Conservation (phyloP, 2,113 vertebrate genomes). For the Choloepus hoffmanni region DNA sequence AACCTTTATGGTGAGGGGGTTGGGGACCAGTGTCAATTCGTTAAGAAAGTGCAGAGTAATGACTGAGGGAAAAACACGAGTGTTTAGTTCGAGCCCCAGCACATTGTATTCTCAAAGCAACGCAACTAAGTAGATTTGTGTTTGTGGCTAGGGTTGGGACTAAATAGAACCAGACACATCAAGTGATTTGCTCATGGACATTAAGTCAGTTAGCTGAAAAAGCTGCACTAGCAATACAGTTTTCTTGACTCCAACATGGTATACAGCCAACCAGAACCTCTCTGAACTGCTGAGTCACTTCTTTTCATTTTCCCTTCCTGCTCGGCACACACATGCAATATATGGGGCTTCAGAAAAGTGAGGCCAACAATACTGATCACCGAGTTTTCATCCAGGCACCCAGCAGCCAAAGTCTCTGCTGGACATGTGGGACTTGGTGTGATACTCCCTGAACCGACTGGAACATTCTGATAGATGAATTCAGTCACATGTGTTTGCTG, state of each 20-base stretch:
- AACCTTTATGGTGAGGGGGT: neutral
- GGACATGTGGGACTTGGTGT: neutral
- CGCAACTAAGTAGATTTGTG: neutral
- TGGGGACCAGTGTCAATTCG: neutral
- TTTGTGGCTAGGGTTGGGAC: neutral
- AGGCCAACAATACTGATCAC: neutral
- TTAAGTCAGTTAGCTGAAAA: neutral
- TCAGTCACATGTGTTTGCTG: neutral
- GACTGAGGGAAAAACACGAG: neutral
- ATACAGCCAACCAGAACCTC: neutral
- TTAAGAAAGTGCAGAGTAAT: neutral
- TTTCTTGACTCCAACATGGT: neutral
- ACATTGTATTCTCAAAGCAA: slow-evolving; percentile 12
- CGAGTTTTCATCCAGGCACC: neutral
- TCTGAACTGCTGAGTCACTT: neutral
- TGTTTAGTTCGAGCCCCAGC: neutral
- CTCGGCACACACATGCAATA: no score
- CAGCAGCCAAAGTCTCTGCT: neutral
- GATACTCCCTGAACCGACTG: neutral
- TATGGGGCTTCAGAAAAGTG: neutral
- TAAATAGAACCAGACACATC: neutral
- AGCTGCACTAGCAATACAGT: neutral
- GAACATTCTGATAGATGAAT: neutral
- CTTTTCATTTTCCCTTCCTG: neutral
- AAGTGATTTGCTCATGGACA: neutral